A percentile compares a stretch with the other conserved stretches of the same genome.
Conservation (phyloP, 2,113 vertebrate species). For the Donacobius atricapilla region DNA sequence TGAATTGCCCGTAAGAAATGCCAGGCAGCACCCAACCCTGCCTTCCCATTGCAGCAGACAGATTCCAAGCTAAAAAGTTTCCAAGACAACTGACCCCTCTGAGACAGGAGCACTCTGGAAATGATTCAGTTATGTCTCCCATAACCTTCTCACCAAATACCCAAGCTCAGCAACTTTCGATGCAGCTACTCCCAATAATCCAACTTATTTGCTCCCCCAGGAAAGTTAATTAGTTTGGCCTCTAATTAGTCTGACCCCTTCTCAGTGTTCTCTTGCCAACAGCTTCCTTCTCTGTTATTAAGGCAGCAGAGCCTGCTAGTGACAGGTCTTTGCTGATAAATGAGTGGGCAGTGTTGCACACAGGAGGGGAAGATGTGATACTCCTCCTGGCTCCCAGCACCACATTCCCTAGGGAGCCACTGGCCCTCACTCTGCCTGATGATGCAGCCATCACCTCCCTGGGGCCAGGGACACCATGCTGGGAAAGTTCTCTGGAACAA, state of each 20-base stretch:
- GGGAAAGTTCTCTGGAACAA: background rate
- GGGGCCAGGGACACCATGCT: background rate
- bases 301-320: background rate
- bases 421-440: too few relatives aligned
- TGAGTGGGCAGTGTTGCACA: background rate
- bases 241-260: background rate
- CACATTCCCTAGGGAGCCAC: background rate
- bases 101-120: background rate
- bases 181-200: background rate
- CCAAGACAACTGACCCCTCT: background rate
- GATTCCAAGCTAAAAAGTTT: background rate
- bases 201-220: background rate
- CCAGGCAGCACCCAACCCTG: background rate
- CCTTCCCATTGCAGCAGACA: background rate
- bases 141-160: background rate
- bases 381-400: background rate
- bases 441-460: background rate
- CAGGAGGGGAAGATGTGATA: background rate
- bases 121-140: background rate
- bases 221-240: background rate
- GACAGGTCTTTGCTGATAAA: background rate
- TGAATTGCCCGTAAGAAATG: background rate
- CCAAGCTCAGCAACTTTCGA: background rate
- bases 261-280: background rate
- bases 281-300: background rate